A percentile compares a stretch with the other conserved stretches of the same genome.
Conservation (phyloP, 64 coral and sea anemone genomes). For the Stichodactyla helianthus region DNA sequence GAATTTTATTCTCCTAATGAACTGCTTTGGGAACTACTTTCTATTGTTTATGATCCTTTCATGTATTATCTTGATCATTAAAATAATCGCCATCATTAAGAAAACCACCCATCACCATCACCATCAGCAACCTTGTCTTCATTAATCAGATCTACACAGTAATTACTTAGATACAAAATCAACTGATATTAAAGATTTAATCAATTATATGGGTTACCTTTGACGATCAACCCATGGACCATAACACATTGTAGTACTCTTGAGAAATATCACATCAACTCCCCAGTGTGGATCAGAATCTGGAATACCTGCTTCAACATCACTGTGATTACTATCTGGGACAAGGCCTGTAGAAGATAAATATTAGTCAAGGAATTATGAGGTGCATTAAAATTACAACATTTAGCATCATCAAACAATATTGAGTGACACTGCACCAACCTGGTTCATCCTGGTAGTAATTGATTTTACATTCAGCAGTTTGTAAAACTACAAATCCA, state of each 20-base stretch:
- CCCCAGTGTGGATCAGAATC: conserved; percentile 86
- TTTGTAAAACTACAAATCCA: conserved; percentile 89
- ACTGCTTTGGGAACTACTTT: too few relatives aligned
- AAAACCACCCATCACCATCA: too few relatives aligned
- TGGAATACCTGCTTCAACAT: conserved; percentile 43
- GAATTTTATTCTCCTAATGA: too few relatives aligned
- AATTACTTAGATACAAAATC: too few relatives aligned
- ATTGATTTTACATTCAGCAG: conserved; percentile 82
- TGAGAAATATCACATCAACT: conserved; percentile 85
- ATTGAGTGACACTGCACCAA: background rate
- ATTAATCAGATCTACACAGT: too few relatives aligned
- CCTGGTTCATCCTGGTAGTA: conserved; percentile 99
- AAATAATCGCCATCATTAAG: too few relatives aligned
- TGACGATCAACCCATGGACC: conserved; percentile 98
- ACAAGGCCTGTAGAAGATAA: background rate
- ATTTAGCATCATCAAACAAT: too few relatives aligned
- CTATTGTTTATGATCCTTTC: too few relatives aligned
- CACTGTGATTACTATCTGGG: conserved; percentile 22
- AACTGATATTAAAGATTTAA: background rate
- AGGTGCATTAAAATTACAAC: too few relatives aligned
- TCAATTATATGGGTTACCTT: conserved; percentile 37
- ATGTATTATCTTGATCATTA: too few relatives aligned
- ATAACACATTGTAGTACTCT: conserved; percentile 83
- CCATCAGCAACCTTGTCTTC: too few relatives aligned
- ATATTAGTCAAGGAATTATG: background rate